These are phyloP conservation scores for Watsonalla cultraria DNA, from an alignment of 2,888 invertebrate species.

Conservation along the genomic window DNA sequence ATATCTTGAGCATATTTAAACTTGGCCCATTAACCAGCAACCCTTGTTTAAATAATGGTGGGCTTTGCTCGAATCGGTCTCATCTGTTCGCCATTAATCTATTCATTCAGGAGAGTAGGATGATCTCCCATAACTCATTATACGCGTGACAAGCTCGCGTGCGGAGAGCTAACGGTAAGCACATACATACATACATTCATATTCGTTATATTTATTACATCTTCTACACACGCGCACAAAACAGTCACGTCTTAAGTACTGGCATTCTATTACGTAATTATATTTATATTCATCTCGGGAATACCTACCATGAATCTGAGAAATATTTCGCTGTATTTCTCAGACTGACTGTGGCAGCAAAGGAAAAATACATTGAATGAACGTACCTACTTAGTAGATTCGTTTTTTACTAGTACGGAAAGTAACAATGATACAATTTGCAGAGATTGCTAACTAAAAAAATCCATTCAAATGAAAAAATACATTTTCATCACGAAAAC, in stretches of 20 bases:
- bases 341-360: neutral
- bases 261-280: neutral
- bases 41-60: neutral
- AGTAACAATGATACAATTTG: too few relatives aligned
- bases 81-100: slow-evolving; percentile 1
- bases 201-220: slow-evolving; percentile 17
- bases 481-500: too few relatives aligned
- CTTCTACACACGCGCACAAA: neutral
- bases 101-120: slow-evolving; percentile 1
- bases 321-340: neutral
- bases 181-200: slow-evolving; percentile 16
- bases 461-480: too few relatives aligned
- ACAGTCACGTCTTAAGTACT: neutral
- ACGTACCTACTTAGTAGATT: neutral
- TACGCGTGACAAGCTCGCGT: slow-evolving; percentile 25
- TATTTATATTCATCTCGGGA: neutral
- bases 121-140: slow-evolving; percentile 26
- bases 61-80: neutral
- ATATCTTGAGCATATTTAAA: neutral
- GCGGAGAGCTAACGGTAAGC: slow-evolving; percentile 8
- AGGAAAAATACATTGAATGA: neutral
- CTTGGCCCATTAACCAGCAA: neutral
- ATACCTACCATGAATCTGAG: neutral
- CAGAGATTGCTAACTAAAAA: too few relatives aligned
- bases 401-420: too few relatives aligned